Evolutionary conservation across 1,140 invertebrate genomes (phyloP).

Genomic region (Coenobita brevimanus): DNA sequence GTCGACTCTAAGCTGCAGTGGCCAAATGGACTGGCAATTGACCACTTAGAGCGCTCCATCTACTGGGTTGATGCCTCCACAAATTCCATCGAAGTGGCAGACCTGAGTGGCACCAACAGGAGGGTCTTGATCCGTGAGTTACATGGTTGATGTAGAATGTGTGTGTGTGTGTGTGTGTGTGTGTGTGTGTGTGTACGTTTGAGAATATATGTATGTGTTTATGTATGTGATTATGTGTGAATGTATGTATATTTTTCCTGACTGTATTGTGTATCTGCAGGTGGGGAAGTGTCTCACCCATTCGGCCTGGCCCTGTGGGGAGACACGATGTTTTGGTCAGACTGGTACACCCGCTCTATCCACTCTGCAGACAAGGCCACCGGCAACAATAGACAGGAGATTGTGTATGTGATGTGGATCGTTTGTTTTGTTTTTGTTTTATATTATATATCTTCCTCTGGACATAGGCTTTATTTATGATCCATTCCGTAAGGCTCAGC

Average conservation of each 20-base stretch:
- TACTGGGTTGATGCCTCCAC: slow-evolving; percentile 98
- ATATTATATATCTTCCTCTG: too few relatives aligned
- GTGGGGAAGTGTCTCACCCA: slow-evolving; percentile 73
- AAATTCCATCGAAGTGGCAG: slow-evolving; percentile 89
- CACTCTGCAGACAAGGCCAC: slow-evolving; percentile 84
- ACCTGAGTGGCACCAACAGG: slow-evolving; percentile 81
- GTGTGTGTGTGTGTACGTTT: too few relatives aligned
- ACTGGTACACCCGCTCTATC: slow-evolving; percentile 78
- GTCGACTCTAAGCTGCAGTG: slow-evolving; percentile 88
- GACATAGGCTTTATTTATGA: too few relatives aligned
- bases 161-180: neutral
- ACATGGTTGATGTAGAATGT: neutral
- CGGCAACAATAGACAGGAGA: slow-evolving; percentile 79
- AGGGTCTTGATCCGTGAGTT: slow-evolving; percentile 80
- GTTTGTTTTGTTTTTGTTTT: too few relatives aligned
- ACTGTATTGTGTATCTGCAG: slow-evolving; percentile 35
- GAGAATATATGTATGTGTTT: too few relatives aligned
- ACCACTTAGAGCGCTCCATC: slow-evolving; percentile 87
- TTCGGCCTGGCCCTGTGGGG: slow-evolving; percentile 77
- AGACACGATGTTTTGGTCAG: slow-evolving; percentile 77
- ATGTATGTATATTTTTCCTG: too few relatives aligned
- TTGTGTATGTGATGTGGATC: slow-evolving; percentile 75
- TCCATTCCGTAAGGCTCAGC: too few relatives aligned
- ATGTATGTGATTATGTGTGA: too few relatives aligned
- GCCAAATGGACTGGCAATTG: slow-evolving; percentile 96